phyloP scores from a whole-genome alignment of 2,888 invertebrate genomes.

The Pegoplata infirma region DNA sequence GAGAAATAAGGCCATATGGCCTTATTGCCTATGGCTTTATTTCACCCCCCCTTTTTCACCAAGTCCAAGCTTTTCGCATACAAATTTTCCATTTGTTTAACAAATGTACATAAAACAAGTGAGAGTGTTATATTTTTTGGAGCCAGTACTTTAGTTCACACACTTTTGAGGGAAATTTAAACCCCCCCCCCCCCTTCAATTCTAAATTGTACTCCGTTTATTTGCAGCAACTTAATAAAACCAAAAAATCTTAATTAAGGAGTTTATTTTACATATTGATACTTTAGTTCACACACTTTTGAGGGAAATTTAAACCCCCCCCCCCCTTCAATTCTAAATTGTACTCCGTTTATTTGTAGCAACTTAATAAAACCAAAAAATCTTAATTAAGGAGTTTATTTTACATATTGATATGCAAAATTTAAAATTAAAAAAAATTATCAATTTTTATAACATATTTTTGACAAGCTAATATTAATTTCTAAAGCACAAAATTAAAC shows the following conservation, averaged over 20 bases:
- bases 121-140: too few species aligned
- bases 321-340: background rate
- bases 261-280: constrained; percentile 22
- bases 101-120: too few species aligned
- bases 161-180: too few species aligned
- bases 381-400: constrained; percentile 30
- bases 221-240: constrained; percentile 1
- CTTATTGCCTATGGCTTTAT: too few species aligned
- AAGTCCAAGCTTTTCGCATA: too few species aligned
- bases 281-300: too few species aligned
- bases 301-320: too few species aligned
- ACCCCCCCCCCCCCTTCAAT: too few species aligned
- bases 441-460: background rate
- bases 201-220: background rate
- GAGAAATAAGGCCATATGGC: too few species aligned
- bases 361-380: constrained; percentile 10
- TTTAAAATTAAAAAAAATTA: background rate
- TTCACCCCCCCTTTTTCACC: too few species aligned
- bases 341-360: background rate
- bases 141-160: too few species aligned
- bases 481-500: background rate
- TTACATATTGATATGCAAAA: constrained; percentile 5
- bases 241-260: constrained; percentile 23
- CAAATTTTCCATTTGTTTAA: too few species aligned
- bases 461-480: constrained; percentile 12